A percentile compares a stretch with the other conserved stretches of the same genome.
These are phyloP conservation scores for Nineta flava DNA, from an alignment of 2,888 invertebrate genomes.

Conservation along the genomic window DNA sequence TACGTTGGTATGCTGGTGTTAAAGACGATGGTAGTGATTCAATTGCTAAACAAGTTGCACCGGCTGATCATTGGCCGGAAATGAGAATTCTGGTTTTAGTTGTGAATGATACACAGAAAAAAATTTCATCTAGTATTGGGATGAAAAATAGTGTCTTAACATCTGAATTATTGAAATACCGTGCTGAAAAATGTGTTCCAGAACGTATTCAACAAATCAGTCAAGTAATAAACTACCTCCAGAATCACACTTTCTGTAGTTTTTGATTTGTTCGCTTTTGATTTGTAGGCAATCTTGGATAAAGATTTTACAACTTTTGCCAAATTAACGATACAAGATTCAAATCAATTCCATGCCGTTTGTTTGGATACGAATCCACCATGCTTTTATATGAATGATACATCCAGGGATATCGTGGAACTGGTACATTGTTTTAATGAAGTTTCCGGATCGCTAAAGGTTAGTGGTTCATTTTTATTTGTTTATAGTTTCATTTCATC, in stretches of 20 bases:
- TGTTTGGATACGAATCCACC: slow-evolving; percentile 91
- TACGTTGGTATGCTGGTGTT: slow-evolving; percentile 60
- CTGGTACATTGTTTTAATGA: slow-evolving; percentile 75
- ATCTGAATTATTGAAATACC: slow-evolving; percentile 62
- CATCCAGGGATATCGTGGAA: slow-evolving; percentile 63
- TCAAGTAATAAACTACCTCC: slow-evolving; percentile 18
- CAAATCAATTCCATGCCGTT: slow-evolving; percentile 92
- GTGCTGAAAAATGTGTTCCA: slow-evolving; percentile 60
- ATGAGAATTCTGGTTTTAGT: slow-evolving; percentile 81
- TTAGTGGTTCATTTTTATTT: slow-evolving; percentile 17
- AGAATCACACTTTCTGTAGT: neutral
- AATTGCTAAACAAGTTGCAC: slow-evolving; percentile 54
- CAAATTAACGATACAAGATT: slow-evolving; percentile 91
- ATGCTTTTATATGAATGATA: slow-evolving; percentile 79
- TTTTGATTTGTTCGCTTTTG: neutral
- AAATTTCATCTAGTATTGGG: slow-evolving; percentile 70
- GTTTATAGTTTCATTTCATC: neutral
- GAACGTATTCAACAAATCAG: slow-evolving; percentile 43
- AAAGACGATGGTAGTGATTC: slow-evolving; percentile 55
- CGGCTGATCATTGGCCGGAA: slow-evolving; percentile 73
- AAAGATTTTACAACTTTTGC: slow-evolving; percentile 74
- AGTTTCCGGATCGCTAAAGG: slow-evolving; percentile 42
- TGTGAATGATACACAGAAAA: slow-evolving; percentile 69
- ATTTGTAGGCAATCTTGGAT: slow-evolving; percentile 34
- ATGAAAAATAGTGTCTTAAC: slow-evolving; percentile 74